A percentile compares a stretch with the other conserved stretches of the same genome.
Conservation (phyloP, 2,113 vertebrate species). For the Leuciscus idus region DNA sequence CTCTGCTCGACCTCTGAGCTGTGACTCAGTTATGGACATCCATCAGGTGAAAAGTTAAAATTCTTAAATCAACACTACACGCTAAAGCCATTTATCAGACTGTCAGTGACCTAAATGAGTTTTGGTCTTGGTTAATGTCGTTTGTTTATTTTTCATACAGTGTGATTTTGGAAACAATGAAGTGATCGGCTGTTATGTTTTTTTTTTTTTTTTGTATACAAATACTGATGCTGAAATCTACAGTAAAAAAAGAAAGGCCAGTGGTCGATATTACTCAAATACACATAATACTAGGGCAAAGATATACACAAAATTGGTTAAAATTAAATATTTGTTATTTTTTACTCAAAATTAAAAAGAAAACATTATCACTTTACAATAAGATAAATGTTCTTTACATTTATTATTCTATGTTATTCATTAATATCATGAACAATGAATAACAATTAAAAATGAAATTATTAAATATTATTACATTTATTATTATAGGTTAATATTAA, state of each 20-base stretch:
- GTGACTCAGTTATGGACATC: slow-evolving; percentile 96
- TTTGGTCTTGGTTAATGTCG: not conserved
- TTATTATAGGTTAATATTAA: not conserved
- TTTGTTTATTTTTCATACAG: not conserved
- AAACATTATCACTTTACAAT: not conserved
- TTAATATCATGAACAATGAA: no score
- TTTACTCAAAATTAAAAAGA: not conserved
- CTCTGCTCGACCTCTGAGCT: slow-evolving; percentile 91
- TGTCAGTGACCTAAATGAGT: not conserved
- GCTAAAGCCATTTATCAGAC: not conserved
- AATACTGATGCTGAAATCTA: not conserved
- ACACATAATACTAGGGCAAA: not conserved
- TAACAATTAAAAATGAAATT: not conserved
- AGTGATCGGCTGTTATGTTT: no score
- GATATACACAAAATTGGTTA: not conserved
- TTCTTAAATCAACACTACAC: not conserved
- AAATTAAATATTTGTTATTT: not conserved
- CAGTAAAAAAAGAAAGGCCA: not conserved
- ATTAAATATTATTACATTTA: not conserved
- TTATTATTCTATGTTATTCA: not conserved
- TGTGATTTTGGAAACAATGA: no score
- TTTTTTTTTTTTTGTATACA: not conserved
- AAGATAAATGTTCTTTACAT: not conserved
- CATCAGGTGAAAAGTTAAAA: slow-evolving; percentile 83
- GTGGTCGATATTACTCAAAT: not conserved